Evolutionary conservation across 2,888 invertebrate species (phyloP), one percentile per base, ranked within the genome.

Genomic region (Liopterus haemorrhoidalis): DNA sequence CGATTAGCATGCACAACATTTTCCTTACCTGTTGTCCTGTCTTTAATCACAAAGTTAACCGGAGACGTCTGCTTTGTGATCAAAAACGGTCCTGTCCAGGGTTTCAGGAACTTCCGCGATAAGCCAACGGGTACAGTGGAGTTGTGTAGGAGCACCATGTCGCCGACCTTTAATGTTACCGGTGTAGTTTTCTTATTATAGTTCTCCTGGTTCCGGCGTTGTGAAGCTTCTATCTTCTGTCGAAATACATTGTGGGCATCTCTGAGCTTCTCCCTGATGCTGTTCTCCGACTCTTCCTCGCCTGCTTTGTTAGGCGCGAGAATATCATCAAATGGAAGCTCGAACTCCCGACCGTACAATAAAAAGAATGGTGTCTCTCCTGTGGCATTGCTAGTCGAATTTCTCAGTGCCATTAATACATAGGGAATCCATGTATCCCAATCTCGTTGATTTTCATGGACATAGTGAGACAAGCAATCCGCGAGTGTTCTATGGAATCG

Each of bases 351-450:
- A 2, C 49, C 54, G 33, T 44, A 41, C 8, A 43, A n/a, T 8
- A 54, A 24, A 27, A 41, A 49, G 12, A 44, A 42, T 1, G 53
- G 53, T 4, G 46, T 38, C 18, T 49, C 49, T 11, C 47, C 45
- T 2, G 52, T 52, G 3, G 41, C 21, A 2, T 35, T 4, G 22
- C 51, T 38, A 1, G 31, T 30, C 1, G 39, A 30, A 8, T 20
- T 32, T 2, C 46, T 19, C 12, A 48, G 48, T 1, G 49, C 44
- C 52, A 58, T 54, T 30, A 59, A 20, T 0, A 52, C 55, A 38
- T 49, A 56, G 1, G 58, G 57, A 18, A 62, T 16, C 53, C 54
- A 54, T 12, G 48, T 22, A 32, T 62, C 61, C 59, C 59, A 63
- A 31, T 59, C 53, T 9, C 30, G 15, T 15, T 55, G 52, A 6